Evolutionary conservation across 2,888 invertebrate genomes (phyloP).

Genomic region (Diarsia rubi): DNA sequence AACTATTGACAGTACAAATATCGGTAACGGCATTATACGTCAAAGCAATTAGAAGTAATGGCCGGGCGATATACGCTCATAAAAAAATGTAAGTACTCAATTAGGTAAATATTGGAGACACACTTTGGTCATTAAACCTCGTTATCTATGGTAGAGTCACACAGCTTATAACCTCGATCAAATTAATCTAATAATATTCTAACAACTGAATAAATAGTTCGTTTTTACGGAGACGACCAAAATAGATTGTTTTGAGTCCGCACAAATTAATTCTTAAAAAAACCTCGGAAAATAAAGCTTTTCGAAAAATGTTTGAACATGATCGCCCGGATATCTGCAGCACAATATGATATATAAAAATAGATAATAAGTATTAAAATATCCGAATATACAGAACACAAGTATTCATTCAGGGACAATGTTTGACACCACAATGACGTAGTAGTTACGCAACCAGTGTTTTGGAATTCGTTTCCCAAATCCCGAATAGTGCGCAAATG

Average conservation of each 20-base stretch:
- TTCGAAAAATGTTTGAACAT: conserved; percentile 21
- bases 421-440: conserved; percentile 53
- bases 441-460: conserved; percentile 20
- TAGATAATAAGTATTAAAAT: conserved; percentile 18
- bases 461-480: conserved; percentile 29
- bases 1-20: conserved; percentile 34
- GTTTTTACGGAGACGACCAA: neutral
- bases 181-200: conserved; percentile 5
- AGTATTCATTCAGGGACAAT: conserved; percentile 36
- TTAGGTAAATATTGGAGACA: conserved; percentile 51
- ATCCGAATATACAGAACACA: conserved; percentile 22
- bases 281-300: neutral
- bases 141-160: conserved; percentile 35
- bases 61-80: conserved; percentile 41
- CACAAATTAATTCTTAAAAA: neutral
- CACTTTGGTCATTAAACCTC: conserved; percentile 37
- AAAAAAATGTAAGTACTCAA: conserved; percentile 44
- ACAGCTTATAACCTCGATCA: conserved; percentile 25
- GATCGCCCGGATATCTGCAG: neutral
- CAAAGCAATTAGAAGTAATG: conserved; percentile 49
- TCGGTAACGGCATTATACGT: conserved; percentile 27
- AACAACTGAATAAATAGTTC: neutral
- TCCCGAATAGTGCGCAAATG: conserved; percentile 15
- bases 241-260: neutral
- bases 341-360: conserved; percentile 19